A percentile compares a stretch with the other conserved stretches of the same genome.
phyloP scores from a whole-genome alignment of 2,797 vertebrate species.

The Hafferia zeledoni region DNA sequence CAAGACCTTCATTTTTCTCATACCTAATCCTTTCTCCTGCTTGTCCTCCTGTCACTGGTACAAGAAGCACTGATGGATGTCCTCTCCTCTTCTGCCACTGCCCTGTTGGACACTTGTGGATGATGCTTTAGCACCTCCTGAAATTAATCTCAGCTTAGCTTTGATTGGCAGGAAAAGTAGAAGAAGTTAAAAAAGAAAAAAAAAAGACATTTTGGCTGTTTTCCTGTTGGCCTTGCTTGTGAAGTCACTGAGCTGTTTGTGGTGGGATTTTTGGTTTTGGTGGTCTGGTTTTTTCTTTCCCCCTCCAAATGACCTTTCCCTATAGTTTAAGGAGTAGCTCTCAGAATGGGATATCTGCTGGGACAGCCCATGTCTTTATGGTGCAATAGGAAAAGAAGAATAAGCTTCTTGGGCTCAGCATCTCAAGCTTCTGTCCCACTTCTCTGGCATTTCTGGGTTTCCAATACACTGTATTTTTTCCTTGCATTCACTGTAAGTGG shows the following conservation, averaged over 20 bases:
- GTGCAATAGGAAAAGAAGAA: not conserved
- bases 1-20: conserved; percentile 54
- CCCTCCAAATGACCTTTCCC: not conserved
- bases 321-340: not conserved
- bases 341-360: not conserved
- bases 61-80: not conserved
- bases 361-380: not conserved
- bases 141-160: not conserved
- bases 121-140: not conserved
- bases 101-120: not conserved
- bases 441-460: not conserved
- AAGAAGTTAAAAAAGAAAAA: not conserved
- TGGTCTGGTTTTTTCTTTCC: not conserved
- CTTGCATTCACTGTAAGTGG: not conserved
- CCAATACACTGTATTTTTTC: not conserved
- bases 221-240: not conserved
- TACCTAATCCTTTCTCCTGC: not conserved
- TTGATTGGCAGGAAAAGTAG: not conserved
- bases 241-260: not conserved
- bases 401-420: not conserved
- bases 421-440: not conserved
- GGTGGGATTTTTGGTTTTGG: not conserved
- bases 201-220: not conserved
- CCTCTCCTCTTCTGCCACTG: not conserved
- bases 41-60: conserved; percentile 5